These are phyloP conservation scores for Trigoniulus corallinus DNA, from an alignment of 1,140 invertebrate genomes.

Conservation along the genomic window DNA sequence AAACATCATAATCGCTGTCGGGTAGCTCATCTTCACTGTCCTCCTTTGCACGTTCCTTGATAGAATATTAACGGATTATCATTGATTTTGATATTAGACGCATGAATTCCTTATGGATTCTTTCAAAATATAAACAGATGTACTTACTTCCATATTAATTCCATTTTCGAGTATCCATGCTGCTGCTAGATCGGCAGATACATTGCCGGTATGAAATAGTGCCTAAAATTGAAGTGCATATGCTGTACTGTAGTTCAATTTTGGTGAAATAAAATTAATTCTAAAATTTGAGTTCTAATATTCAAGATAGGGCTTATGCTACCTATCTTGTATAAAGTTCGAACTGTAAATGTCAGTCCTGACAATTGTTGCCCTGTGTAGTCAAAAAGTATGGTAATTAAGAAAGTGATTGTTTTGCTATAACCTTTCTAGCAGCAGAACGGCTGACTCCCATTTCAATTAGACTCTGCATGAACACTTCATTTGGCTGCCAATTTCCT, in stretches of 20 bases:
- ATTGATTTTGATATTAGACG: too few relatives aligned
- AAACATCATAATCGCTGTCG: conserved; percentile 23
- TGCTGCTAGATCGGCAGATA: conserved; percentile 33
- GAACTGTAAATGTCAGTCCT: background rate
- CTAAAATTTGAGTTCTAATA: too few relatives aligned
- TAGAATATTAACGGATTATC: conserved; percentile 6
- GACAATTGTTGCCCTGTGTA: background rate
- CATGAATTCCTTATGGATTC: too few relatives aligned
- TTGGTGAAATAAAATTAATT: too few relatives aligned
- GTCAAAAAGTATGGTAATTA: background rate
- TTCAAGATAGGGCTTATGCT: too few relatives aligned
- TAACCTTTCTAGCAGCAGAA: conserved; percentile 24
- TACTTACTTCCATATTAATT: conserved; percentile 7
- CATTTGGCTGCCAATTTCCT: conserved; percentile 22
- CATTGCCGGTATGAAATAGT: conserved; percentile 36
- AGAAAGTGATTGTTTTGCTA: too few relatives aligned
- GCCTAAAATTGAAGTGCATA: conserved; percentile 25
- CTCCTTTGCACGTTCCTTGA: conserved; percentile 9
- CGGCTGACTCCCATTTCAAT: conserved; percentile 25
- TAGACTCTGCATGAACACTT: conserved; percentile 20
- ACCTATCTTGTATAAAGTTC: too few relatives aligned
- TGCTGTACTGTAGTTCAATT: conserved; percentile 3
- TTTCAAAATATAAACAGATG: too few relatives aligned
- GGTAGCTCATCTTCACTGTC: conserved; percentile 20
- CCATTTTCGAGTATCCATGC: conserved; percentile 35